Evolutionary conservation across 2,888 invertebrate species (phyloP), one percentile per base, ranked within the genome.

Genomic region (Terebella lapidaria): DNA sequence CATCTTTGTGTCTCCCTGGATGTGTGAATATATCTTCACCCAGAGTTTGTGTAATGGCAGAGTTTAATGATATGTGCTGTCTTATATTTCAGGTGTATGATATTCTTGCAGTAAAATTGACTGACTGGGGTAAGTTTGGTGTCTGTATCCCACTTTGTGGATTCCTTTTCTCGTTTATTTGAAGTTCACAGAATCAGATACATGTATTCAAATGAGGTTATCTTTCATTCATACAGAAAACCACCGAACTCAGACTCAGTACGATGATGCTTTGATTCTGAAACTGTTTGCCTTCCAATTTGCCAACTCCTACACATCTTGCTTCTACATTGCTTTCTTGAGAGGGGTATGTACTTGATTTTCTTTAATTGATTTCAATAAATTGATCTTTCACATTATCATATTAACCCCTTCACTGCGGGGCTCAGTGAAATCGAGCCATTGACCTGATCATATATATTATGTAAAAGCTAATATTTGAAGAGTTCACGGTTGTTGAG

Each of bases 261-360:
- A 79, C 67, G 76, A 81, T 60, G 81, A 83, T 67, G 77, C 82
- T 2, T 67, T 83, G 28, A 80, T 83, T 58, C 75, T 83, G 59
- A 83, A 83, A 64, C 67, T 83, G 30, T 83, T 83, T 70, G 82
- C 81, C 28, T 83, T 83, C 72, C 82, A 83, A 69, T 81, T 83
- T 74, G 82, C 80, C 56, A 83, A 83, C 69, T 81, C 77, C 59
- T 83, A 83, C 65, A 74, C 81, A 3, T 82, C 83, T 0, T 75
- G 82, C 51, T 81, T 83, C 67, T 83, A 83, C 65, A 81, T 83
- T 30, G 83, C 83, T 1, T 83, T 83, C 70, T 76, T 83, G 62
- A 71, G 83, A 69, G 80, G 79, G 63, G 81, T 79, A 64, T 69
- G 74, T 69, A n/a, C 28, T 29, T 25, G n/a, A n/a, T n/a, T n/a